These are phyloP conservation scores for Fulmarus glacialis DNA, from an alignment of 2,113 vertebrate species.

Conservation along the genomic window DNA sequence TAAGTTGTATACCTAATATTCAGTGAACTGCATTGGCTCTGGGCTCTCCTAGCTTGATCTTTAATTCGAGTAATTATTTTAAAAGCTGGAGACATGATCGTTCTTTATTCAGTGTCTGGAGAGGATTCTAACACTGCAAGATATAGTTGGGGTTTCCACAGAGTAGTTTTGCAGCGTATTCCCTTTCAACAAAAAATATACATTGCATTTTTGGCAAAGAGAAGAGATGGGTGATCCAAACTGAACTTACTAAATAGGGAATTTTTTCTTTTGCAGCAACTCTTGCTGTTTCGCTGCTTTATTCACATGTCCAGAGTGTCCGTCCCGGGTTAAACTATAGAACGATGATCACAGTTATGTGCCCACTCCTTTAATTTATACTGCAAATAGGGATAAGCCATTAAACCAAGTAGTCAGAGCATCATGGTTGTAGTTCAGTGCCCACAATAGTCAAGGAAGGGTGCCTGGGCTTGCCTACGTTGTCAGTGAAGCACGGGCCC, in stretches of 20 bases:
- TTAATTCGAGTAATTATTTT: conserved; percentile 37
- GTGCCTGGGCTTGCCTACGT: conserved; percentile 6
- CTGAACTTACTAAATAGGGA: background rate
- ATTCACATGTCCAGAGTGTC: background rate
- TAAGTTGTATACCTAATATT: conserved; percentile 26
- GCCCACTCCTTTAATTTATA: background rate
- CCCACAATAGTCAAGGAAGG: background rate
- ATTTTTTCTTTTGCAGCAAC: background rate
- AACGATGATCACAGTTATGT: rapidly evolving
- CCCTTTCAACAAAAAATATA: conserved; percentile 8
- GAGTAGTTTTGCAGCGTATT: background rate
- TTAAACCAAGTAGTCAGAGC: background rate
- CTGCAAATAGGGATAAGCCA: background rate
- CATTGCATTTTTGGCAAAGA: background rate
- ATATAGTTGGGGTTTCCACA: background rate
- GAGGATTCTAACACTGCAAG: background rate
- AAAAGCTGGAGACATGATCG: conserved; percentile 2
- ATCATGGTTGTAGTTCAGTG: background rate
- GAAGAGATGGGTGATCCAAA: background rate
- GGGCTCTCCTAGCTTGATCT: conserved; percentile 14
- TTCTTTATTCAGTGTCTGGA: background rate
- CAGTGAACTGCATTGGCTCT: conserved; percentile 20
- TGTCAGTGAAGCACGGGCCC: background rate
- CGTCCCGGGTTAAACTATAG: rapidly evolving
- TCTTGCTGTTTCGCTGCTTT: background rate